Evolutionary conservation across 2,888 invertebrate genomes (phyloP).

Genomic region (Leucophenga montana): DNA sequence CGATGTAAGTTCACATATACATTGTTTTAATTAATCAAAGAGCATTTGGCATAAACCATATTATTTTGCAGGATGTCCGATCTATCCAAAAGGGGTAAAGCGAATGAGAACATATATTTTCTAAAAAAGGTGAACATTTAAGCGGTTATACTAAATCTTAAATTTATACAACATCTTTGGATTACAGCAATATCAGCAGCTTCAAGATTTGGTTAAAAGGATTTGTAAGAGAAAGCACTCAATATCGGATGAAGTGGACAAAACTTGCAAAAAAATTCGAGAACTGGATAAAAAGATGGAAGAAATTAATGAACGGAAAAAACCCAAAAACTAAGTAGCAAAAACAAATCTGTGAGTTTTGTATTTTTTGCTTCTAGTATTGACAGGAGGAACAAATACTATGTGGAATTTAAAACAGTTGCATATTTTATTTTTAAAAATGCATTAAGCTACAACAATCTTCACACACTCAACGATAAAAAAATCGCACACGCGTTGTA

Average conservation of each 20-base stretch:
- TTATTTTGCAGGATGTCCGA: background rate
- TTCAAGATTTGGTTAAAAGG: background rate
- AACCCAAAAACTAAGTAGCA: no score
- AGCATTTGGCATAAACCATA: background rate
- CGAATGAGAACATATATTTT: background rate
- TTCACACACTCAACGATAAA: no score
- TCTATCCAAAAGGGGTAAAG: background rate
- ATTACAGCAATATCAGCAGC: conserved; percentile 6
- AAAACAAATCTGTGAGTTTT: no score
- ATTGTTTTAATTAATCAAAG: background rate
- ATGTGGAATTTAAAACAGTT: no score
- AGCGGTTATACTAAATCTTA: no score
- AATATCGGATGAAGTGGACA: background rate
- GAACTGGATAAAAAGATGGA: background rate
- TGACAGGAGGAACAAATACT: no score
- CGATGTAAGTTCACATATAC: background rate
- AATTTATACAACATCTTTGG: background rate
- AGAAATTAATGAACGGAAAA: no score
- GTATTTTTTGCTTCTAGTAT: background rate
- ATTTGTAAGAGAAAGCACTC: background rate
- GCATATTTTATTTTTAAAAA: no score
- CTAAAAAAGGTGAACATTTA: background rate
- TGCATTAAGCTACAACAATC: no score
- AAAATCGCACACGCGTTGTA: no score
- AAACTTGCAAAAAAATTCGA: background rate